phyloP scores from a whole-genome alignment of 2,113 vertebrate species.

The Amphilophus citrinellus region DNA sequence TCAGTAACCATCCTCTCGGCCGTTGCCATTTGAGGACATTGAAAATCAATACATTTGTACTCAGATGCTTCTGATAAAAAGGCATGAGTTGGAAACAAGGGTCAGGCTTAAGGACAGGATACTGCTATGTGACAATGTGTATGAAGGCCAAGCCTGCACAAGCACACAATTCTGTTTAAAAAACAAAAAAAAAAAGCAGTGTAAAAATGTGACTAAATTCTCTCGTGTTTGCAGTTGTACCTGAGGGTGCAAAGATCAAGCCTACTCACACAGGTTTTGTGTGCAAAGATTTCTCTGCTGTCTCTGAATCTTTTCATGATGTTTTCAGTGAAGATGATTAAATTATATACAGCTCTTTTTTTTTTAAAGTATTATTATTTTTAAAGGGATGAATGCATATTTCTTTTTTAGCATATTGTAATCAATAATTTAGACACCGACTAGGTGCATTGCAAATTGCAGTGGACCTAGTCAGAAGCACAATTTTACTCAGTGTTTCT shows the following conservation, averaged over 20 bases:
- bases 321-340: background rate
- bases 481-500: constrained; percentile 8
- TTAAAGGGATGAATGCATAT: background rate
- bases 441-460: background rate
- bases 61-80: constrained; percentile 40
- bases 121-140: background rate
- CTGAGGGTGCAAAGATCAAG: background rate
- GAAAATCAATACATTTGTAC: constrained; percentile 51
- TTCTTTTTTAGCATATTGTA: background rate
- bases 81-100: constrained; percentile 26
- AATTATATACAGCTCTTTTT: background rate
- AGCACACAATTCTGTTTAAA: background rate
- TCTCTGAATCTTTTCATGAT: background rate
- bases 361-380: background rate
- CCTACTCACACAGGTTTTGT: background rate
- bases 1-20: constrained; percentile 1
- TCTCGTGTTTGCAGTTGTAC: background rate
- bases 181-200: background rate
- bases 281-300: background rate
- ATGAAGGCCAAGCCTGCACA: constrained; percentile 31
- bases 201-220: background rate
- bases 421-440: constrained; percentile 1
- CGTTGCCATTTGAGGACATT: constrained; percentile 30
- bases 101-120: constrained; percentile 21
- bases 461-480: background rate